phyloP scores from a whole-genome alignment of 2,797 vertebrate species.

The Diceros bicornis region DNA sequence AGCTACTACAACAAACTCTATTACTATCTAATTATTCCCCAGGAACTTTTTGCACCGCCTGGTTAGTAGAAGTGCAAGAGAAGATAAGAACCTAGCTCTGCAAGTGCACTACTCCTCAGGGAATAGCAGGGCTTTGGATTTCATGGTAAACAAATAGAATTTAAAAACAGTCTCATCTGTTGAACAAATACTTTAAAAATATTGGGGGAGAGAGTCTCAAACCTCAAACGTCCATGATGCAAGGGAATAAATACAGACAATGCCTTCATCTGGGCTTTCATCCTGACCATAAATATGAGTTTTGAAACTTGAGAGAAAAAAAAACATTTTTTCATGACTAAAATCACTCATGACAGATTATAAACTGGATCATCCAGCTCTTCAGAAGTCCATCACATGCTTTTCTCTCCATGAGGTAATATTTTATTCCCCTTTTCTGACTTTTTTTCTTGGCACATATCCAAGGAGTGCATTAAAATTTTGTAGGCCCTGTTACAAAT shows the following conservation, averaged over 20 bases:
- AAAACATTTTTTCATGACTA: too few relatives aligned
- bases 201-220: neutral
- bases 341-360: neutral
- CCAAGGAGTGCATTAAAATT: neutral
- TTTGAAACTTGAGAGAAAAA: neutral
- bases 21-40: constrained; percentile 15
- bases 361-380: neutral
- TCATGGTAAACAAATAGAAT: constrained; percentile 6
- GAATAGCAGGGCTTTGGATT: neutral
- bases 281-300: neutral
- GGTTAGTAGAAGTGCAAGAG: neutral
- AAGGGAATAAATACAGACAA: neutral
- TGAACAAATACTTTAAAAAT: constrained; percentile 3
- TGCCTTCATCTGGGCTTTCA: neutral
- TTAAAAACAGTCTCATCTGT: neutral
- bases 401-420: neutral
- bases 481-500: neutral
- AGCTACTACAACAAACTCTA: neutral
- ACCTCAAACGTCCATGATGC: neutral
- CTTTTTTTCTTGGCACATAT: neutral
- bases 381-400: neutral
- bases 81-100: neutral
- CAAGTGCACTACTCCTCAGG: neutral
- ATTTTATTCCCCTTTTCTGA: neutral
- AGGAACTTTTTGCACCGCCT: neutral